These are phyloP conservation scores for Spea multiplicata DNA, from an alignment of 2,113 vertebrate species.

Conservation along the genomic window DNA sequence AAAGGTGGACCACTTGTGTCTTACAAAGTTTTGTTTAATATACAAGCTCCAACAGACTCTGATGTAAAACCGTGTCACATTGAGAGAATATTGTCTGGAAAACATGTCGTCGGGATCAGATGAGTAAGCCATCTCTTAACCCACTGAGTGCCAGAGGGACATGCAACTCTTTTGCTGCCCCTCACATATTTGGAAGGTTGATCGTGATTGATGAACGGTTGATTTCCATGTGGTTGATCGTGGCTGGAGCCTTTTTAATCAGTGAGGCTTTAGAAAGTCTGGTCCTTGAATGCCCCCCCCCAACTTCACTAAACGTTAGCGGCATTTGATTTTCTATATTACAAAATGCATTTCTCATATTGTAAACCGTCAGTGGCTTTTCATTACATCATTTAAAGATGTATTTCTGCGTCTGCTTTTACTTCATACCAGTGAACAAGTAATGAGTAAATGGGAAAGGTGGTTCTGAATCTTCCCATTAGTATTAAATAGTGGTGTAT, in stretches of 20 bases:
- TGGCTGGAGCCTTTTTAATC: slow-evolving; percentile 20
- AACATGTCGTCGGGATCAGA: slow-evolving; percentile 13
- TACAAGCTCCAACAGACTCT: slow-evolving; percentile 36
- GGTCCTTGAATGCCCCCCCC: too few species aligned
- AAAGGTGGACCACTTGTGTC: slow-evolving; percentile 1
- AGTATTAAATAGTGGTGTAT: too few species aligned
- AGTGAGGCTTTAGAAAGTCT: neutral
- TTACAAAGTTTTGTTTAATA: slow-evolving; percentile 26
- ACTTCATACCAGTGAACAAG: too few species aligned
- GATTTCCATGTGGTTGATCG: slow-evolving; percentile 26
- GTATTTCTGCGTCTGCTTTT: too few species aligned
- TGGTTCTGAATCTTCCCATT: too few species aligned
- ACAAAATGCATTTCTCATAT: too few species aligned
- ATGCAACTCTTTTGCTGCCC: neutral
- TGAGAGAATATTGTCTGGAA: slow-evolving; percentile 21
- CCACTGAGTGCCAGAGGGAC: neutral
- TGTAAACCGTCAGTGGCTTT: too few species aligned
- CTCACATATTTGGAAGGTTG: neutral
- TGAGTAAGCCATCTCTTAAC: slow-evolving; percentile 7
- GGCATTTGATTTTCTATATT: too few species aligned
- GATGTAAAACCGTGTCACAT: slow-evolving; percentile 6
- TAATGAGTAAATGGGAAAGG: too few species aligned
- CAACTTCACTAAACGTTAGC: too few species aligned
- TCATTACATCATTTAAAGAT: too few species aligned
- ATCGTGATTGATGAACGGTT: slow-evolving; percentile 32